Base-by-base conservation (phyloP, 2,797 vertebrate species). In the Takifugu rubripes region DNA sequence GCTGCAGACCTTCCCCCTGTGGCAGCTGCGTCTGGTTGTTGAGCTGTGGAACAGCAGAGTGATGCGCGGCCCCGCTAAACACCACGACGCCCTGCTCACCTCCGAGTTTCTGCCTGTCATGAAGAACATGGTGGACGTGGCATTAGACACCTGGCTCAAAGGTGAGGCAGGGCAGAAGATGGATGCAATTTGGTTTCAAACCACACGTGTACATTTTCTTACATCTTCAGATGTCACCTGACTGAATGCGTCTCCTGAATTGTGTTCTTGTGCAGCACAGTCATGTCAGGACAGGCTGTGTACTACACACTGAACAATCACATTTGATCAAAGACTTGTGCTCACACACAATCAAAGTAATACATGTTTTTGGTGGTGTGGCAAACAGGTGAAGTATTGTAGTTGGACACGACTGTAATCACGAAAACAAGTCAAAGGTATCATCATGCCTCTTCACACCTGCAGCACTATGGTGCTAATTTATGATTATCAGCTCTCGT, bases 1-100 rank as follows among this genome's bases (percentile, higher is more conserved):
- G 80, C 88, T 88, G 0, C 94, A 98, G 79, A 97, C 95, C 0
- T 98, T 95, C 48, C 91, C 94, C 27, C 86, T 99, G 67, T 96
- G 95, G 94, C 97, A 99, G 90, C 91, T 98, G 71, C 96, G 95
- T 59, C 85, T 99, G 81, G 95, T 98, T 61, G 84, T 98, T 73
- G 97, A 98, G 51, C 86, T 97, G 70, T 98, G 96, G 75, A 93
- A 93, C 70, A 94, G 94, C 66, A 77, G 92, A 49, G 90, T 91
- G 70, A 91, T 94, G 62, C 91, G 92, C 73, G 91, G 92, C 27
- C 90, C 68, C 66, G 79, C 66, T 71, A 74, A 77, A 83, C 80
- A 51, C 54, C 88, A 55, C 3, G 71, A 77, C 0, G 90, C 95
- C 27, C 92, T 98, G 62, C 93, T 98, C 84, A 94, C 92, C 79